Conservation (phyloP, 2,113 vertebrate genomes). For the Melanerpes aurifrons region DNA sequence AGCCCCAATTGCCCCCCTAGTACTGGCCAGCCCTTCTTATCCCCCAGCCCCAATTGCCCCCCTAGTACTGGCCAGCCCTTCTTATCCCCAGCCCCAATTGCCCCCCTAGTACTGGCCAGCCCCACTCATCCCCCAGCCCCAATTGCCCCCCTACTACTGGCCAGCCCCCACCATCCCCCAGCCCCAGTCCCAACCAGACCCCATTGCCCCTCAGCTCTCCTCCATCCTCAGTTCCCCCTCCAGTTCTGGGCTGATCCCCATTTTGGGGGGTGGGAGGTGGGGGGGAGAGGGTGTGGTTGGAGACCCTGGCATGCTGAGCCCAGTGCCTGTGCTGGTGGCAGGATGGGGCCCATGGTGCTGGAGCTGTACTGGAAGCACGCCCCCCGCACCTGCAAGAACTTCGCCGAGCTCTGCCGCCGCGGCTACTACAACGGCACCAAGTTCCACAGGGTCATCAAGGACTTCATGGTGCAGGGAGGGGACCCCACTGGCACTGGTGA, state of each 20-base stretch:
- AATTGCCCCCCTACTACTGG: no score
- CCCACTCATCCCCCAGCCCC: no score
- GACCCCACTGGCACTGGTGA: conserved; percentile 95
- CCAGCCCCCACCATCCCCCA: no score
- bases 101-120: no score
- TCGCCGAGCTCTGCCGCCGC: conserved; percentile 89
- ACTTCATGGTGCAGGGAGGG: conserved; percentile 97
- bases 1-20: background rate
- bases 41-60: no score
- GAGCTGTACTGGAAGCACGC: conserved; percentile 96
- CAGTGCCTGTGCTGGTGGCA: conserved; percentile 30
- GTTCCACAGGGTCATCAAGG: conserved; percentile 94
- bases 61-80: no score
- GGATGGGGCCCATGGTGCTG: conserved; percentile 88
- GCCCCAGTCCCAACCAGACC: background rate
- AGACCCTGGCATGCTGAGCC: background rate
- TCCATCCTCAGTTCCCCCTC: no score
- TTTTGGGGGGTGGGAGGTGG: no score
- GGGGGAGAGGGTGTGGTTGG: no score
- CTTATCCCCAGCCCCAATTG: no score
- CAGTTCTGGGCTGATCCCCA: no score
- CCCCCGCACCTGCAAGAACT: conserved; percentile 92
- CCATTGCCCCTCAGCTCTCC: no score
- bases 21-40: background rate
- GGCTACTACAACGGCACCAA: conserved; percentile 93